Evolutionary conservation across 2,797 vertebrate species (phyloP).

Genomic region (Botia almorhae): DNA sequence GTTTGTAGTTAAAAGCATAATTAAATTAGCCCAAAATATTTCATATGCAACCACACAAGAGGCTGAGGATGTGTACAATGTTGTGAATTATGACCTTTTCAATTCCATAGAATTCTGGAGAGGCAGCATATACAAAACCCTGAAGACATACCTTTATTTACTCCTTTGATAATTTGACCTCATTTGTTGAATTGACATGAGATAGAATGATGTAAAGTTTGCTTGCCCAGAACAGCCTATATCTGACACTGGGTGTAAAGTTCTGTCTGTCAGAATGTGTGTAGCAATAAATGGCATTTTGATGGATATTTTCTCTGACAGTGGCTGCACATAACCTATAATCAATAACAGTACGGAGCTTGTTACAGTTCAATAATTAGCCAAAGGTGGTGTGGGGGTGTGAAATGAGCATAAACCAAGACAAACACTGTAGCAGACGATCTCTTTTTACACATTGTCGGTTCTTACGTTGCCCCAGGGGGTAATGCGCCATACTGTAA

Average conservation of each 20-base stretch:
- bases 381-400: conserved; percentile 27
- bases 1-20: no score
- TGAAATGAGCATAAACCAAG: conserved; percentile 20
- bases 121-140: no score
- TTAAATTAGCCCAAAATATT: no score
- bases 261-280: conserved; percentile 10
- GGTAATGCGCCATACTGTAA: conserved; percentile 18
- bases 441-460: conserved; percentile 30
- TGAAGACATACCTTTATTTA: background rate
- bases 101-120: no score
- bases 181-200: background rate
- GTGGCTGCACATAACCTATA: conserved; percentile 33
- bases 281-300: conserved; percentile 35
- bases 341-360: conserved; percentile 49
- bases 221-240: background rate
- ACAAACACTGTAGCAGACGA: conserved; percentile 33
- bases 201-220: background rate
- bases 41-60: no score
- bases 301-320: conserved; percentile 47
- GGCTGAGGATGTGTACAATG: no score
- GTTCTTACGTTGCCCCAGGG: conserved; percentile 23
- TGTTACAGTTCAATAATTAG: conserved; percentile 50
- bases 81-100: no score
- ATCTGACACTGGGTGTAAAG: background rate
- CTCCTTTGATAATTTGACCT: background rate